Base-by-base conservation (phyloP, 2,113 vertebrate genomes). In the Isichthys henryi region DNA sequence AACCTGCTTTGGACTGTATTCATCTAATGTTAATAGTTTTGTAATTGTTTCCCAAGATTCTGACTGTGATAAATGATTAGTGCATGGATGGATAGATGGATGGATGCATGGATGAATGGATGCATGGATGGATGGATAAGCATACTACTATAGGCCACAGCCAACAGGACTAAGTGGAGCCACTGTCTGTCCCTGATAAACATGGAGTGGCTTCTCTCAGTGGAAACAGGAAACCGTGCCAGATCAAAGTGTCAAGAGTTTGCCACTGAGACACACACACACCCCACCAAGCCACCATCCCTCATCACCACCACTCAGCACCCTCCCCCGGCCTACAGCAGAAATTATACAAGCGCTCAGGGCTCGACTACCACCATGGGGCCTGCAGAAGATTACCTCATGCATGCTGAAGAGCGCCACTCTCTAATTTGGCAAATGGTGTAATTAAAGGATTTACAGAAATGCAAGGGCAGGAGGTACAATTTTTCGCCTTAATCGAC, bases 371-470 rank as follows among this genome's bases (percentile, higher is more conserved):
- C 85, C 85, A 53, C 85, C 50, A 66, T 87, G 70, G 88, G 66
- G 88, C 70, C 48, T 31, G 70, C 13, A 23, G 31, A 48, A 82
- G 88, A 80, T 82, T 53, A 88, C 88, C 88, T 86, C 19, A 35
- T 48, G 70, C 70, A 46, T 70, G 45, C 13, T 70, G 88, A 88
- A 88, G 88, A 74, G 48, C 17, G 23, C 45, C 46, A 15, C 66
- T 89, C 49, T 89, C 27, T 80, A 56, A 83, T 82, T 80, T 89
- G 88, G 85, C 85, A 87, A 87, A 87, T 53, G 50, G 85, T n/a
- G 31, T 53, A 87, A 87, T 87, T 87, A 87, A 87, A 87, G 85
- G 85, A 87, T 87, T 87, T 87, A 53, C 85, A 87, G 85, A 87
- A 87, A 87, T 27, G 27, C 85, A 53, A 87, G 85, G 50, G 85